Evolutionary conservation across 1,140 invertebrate species (phyloP).

Genomic region (Danaus melanippus): DNA sequence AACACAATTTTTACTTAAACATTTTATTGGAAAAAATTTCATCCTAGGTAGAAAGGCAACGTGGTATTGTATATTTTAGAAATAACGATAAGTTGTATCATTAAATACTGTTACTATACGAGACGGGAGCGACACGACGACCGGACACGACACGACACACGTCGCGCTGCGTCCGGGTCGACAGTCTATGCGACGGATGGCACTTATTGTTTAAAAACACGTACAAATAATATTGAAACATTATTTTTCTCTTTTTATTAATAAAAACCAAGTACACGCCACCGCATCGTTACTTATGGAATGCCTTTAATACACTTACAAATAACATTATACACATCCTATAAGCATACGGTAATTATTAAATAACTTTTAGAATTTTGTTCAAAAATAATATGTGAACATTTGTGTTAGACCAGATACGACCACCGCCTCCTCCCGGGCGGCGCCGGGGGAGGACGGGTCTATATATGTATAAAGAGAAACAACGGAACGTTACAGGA

Average conservation of each 20-base stretch:
- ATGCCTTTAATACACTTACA: conserved; percentile 68
- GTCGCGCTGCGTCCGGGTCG: conserved; percentile 5
- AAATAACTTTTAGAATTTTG: conserved; percentile 46
- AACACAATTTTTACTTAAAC: conserved; percentile 65
- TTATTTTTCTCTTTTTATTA: conserved; percentile 36
- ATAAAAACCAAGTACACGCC: conserved; percentile 51
- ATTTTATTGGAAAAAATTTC: conserved; percentile 67
- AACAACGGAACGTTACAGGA: conserved; percentile 26
- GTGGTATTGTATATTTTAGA: conserved; percentile 65
- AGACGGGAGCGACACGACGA: conserved; percentile 10
- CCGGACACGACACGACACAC: background rate
- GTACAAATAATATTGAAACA: conserved; percentile 39
- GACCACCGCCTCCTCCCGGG: conserved; percentile 3
- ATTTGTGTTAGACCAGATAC: conserved; percentile 17
- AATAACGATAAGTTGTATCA: conserved; percentile 49
- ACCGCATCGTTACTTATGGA: conserved; percentile 66
- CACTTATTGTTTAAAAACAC: conserved; percentile 49
- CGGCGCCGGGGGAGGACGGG: conserved; percentile 10
- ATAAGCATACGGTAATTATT: conserved; percentile 49
- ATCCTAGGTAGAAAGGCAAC: conserved; percentile 68
- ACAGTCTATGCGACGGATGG: conserved; percentile 45
- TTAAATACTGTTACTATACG: conserved; percentile 32
- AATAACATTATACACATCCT: conserved; percentile 59
- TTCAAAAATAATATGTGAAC: conserved; percentile 31
- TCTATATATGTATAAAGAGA: no score